Percentiles rank a stretch among this genome's conserved stretches.
phyloP scores from a whole-genome alignment of 1,140 invertebrate species.

The Popillia japonica region DNA sequence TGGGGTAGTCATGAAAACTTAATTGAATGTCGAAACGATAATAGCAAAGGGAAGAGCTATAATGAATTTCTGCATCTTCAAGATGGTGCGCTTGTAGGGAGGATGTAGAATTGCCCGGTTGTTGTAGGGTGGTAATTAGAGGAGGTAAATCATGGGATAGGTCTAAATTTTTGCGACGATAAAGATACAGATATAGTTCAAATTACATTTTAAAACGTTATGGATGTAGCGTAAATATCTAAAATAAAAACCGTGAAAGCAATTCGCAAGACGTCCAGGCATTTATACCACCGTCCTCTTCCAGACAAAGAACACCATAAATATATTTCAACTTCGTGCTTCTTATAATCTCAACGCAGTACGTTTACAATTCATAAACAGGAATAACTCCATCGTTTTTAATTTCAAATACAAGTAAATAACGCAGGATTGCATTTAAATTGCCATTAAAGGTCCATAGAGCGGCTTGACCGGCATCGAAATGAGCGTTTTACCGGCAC shows the following conservation, averaged over 20 bases:
- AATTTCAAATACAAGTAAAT: constrained; percentile 31
- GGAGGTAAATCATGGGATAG: too few species aligned
- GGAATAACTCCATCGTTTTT: not conserved
- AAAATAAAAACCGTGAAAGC: too few species aligned
- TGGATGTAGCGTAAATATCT: too few species aligned
- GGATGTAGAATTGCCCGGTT: not conserved
- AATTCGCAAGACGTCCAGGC: too few species aligned
- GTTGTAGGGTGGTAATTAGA: too few species aligned
- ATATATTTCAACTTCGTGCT: not conserved
- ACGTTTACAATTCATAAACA: constrained; percentile 25
- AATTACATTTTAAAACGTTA: too few species aligned
- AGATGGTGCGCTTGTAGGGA: not conserved
- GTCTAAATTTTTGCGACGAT: too few species aligned
- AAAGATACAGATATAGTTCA: too few species aligned
- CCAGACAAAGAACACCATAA: not conserved
- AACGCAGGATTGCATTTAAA: constrained; percentile 26
- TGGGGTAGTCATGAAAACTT: constrained; percentile 34
- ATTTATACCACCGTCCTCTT: too few species aligned
- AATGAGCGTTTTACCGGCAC: not conserved
- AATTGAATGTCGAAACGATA: constrained; percentile 32
- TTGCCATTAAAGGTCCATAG: constrained; percentile 28
- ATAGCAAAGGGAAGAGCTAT: not conserved
- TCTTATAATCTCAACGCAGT: not conserved
- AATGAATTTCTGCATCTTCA: constrained; percentile 21
- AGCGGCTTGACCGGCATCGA: not conserved